Conservation (phyloP, 2,888 invertebrate species). For the Drosophila paranaensis region DNA sequence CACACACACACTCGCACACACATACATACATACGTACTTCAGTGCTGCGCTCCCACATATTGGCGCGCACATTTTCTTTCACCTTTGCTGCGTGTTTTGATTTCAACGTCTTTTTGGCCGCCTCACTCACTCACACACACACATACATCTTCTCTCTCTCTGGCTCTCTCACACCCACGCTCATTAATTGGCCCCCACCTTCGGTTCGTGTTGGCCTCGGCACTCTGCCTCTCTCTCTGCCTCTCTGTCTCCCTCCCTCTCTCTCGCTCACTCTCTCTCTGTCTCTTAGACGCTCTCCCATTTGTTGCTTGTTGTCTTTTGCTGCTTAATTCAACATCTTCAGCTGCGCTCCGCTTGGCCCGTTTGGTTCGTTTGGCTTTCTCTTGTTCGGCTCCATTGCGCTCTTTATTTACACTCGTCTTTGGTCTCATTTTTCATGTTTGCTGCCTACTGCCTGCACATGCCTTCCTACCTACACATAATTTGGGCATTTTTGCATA, state of each 20-base stretch:
- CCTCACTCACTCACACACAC: conserved; percentile 23
- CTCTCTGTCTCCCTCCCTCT: not conserved
- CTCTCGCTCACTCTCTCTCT: not conserved
- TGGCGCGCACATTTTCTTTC: conserved; percentile 79
- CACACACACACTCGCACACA: not conserved
- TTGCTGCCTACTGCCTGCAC: conserved; percentile 23
- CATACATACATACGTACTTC: not conserved
- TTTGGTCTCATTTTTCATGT: conserved; percentile 27
- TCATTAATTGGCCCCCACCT: conserved; percentile 47
- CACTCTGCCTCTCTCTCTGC: conserved; percentile 4
- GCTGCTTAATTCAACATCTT: conserved; percentile 42
- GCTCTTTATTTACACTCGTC: conserved; percentile 51
- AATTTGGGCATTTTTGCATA: conserved; percentile 72
- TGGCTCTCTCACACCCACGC: conserved; percentile 56
- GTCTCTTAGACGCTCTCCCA: conserved; percentile 36
- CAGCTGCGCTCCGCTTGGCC: conserved; percentile 43
- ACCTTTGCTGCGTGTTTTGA: conserved; percentile 76
- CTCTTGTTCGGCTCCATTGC: conserved; percentile 55
- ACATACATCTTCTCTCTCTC: conserved; percentile 1
- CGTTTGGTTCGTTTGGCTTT: conserved; percentile 47
- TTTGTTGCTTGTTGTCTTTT: conserved; percentile 65
- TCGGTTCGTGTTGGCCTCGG: conserved; percentile 27
- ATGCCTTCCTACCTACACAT: conserved; percentile 20
- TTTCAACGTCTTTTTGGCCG: conserved; percentile 59
- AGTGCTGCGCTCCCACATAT: conserved; percentile 52